Conservation (phyloP, 2,888 invertebrate species). For the Panorpa germanica region DNA sequence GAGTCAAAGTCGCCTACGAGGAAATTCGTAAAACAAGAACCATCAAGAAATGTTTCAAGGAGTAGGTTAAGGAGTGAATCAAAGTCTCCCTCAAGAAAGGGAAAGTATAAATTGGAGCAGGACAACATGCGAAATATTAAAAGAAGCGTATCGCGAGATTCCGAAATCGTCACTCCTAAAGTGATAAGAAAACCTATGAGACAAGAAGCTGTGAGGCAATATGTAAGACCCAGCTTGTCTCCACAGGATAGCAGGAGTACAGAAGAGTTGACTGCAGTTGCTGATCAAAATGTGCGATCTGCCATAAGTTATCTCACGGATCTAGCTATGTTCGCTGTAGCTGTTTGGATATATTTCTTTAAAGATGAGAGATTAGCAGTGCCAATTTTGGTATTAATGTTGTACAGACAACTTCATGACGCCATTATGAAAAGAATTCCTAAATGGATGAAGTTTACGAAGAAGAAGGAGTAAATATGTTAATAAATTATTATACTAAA, state of each 20-base stretch:
- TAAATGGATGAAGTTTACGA: conserved; percentile 31
- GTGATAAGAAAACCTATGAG: no score
- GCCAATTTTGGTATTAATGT: conserved; percentile 54
- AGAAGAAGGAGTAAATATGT: conserved; percentile 19
- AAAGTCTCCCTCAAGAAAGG: conserved; percentile 14
- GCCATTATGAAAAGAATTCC: conserved; percentile 38
- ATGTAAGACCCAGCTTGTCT: no score
- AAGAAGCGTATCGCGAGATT: conserved; percentile 27
- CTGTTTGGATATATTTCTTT: conserved; percentile 66
- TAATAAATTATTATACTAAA: no score
- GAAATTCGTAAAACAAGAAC: conserved; percentile 16
- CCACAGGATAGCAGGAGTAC: no score
- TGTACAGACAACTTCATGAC: conserved; percentile 57
- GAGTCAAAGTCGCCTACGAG: conserved; percentile 10
- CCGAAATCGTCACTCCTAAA: no score
- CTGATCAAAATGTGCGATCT: conserved; percentile 46
- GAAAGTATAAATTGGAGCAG: background rate
- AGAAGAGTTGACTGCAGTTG: conserved; percentile 37
- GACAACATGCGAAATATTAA: conserved; percentile 21
- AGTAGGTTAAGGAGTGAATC: no score
- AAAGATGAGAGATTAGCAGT: conserved; percentile 63
- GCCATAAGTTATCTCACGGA: conserved; percentile 56
- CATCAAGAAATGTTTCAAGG: conserved; percentile 22
- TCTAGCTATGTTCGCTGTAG: conserved; percentile 50
- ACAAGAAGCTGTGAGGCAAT: no score